Conservation (phyloP, 1,140 invertebrate genomes). For the Aphidius gifuensis region DNA sequence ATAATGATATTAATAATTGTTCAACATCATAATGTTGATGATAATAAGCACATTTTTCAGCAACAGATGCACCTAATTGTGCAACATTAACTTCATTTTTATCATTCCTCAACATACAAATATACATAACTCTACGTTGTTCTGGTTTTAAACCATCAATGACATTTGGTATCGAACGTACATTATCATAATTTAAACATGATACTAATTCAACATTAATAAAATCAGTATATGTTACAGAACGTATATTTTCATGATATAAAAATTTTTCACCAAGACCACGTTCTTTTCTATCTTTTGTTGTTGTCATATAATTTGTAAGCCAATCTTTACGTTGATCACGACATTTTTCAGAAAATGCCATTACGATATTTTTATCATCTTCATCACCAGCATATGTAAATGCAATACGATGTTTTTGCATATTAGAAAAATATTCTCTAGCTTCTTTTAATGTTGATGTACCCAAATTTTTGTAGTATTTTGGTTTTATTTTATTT, state of each 20-base stretch:
- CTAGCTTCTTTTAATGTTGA: constrained; percentile 97
- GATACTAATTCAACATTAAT: constrained; percentile 96
- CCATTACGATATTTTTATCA: constrained; percentile 91
- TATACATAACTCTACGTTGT: constrained; percentile 93
- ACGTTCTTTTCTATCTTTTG: constrained; percentile 83
- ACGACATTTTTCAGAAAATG: constrained; percentile 94
- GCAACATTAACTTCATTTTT: constrained; percentile 97
- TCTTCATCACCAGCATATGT: constrained; percentile 82
- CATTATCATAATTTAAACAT: constrained; percentile 96
- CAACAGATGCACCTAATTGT: constrained; percentile 95
- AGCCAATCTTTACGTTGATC: constrained; percentile 98
- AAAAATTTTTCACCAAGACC: constrained; percentile 88
- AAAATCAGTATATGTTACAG: constrained; percentile 89
- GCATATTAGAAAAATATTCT: constrained; percentile 97
- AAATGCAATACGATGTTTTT: constrained; percentile 88
- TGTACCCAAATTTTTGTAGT: constrained; percentile 99
- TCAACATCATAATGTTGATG: constrained; percentile 75
- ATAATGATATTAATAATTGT: constrained; percentile 65
- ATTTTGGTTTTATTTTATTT: constrained; percentile 88
- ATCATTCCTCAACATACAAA: constrained; percentile 95
- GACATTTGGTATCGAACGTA: constrained; percentile 91
- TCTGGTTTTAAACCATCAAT: constrained; percentile 97
- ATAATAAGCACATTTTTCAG: constrained; percentile 97
- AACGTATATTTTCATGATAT: constrained; percentile 87
- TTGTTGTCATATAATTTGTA: constrained; percentile 94